Evolutionary conservation across 2,113 vertebrate genomes (phyloP), one percentile per base, ranked within the genome.

Genomic region (Hippopotamus amphibius): DNA sequence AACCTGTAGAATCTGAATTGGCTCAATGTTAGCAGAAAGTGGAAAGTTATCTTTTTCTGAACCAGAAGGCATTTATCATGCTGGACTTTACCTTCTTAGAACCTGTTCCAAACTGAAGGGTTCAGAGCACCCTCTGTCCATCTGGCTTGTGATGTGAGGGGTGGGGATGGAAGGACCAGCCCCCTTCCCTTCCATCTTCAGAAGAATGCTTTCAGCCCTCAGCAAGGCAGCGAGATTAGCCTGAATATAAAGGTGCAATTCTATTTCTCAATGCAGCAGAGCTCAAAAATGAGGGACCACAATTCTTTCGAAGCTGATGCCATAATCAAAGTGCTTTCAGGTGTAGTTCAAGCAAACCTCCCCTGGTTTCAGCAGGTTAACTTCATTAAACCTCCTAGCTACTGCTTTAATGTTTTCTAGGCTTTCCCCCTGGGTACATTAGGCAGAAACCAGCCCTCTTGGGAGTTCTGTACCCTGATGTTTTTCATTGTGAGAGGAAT

Each of bases 301-400:
- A 88, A 97, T 98, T 98, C 98, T 98, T 98, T 99, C 98, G 98
- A 99, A 99, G 98, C 97, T 59, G 97, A 76, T 94, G 97, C 98
- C 97, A 95, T 98, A 98, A 98, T 98, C 98, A 97, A 90, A 97
- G 94, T 93, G 97, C 98, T 98, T 98, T 99, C 98, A 98, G 98
- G 98, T 98, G 88, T 97, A 97, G 97, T 98, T 97, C 84, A 96
- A 96, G 98, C 98, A 98, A 98, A 93, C 6, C 83, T 98, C 96
- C 98, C 95, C 93, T 85, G 96, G 97, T 98, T 98, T 98, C 97
- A 96, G 98, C 98, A 98, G 98, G 98, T 98, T 99, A 98, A 99
- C 98, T 98, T 99, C 98, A 98, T 99, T 99, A 99, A 98, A 98
- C 95, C 97, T 96, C 97, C 97, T 92, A 96, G 98, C 98, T 97